A percentile compares a stretch with the other conserved stretches of the same genome.
These are phyloP conservation scores for Hydra vulgaris DNA, from an alignment of 30 jellyfish, hydroid and myxozoan species.

Conservation along the genomic window DNA sequence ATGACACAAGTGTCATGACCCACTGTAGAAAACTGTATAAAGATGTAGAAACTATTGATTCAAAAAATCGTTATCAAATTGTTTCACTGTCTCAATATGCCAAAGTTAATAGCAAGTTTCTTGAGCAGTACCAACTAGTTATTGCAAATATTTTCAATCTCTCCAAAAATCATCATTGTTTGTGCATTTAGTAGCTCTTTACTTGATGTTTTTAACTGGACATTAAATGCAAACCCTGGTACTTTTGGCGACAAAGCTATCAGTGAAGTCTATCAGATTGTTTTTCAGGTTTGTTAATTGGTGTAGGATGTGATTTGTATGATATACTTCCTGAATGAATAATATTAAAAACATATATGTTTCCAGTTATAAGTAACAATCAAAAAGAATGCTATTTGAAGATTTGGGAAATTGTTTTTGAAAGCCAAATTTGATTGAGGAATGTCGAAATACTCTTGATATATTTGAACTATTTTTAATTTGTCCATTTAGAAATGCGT, in stretches of 20 bases:
- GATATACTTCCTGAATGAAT: background rate
- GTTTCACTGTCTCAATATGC: too few relatives aligned
- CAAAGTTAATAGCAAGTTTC: too few relatives aligned
- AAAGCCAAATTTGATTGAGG: background rate
- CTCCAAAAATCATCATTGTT: too few relatives aligned
- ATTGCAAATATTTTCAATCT: background rate
- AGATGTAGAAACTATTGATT: too few relatives aligned
- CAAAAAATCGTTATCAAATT: too few relatives aligned
- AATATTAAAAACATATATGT: constrained; percentile 4
- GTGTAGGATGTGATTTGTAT: background rate
- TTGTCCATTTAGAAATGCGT: constrained; percentile 28
- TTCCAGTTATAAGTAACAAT: constrained; percentile 7
- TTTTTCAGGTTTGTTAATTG: background rate
- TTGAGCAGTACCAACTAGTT: too few relatives aligned
- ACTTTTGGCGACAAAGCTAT: constrained; percentile 2
- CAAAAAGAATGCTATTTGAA: background rate
- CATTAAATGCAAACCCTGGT: background rate
- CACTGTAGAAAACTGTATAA: too few relatives aligned
- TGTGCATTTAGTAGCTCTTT: too few relatives aligned
- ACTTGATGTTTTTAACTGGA: background rate
- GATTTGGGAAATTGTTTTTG: too few relatives aligned
- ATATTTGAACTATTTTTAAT: constrained; percentile 24
- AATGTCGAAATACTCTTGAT: constrained; percentile 20
- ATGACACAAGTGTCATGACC: too few relatives aligned
- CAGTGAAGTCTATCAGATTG: background rate